Base-by-base conservation (phyloP, 2,888 invertebrate genomes). In the Volucella inanis region DNA sequence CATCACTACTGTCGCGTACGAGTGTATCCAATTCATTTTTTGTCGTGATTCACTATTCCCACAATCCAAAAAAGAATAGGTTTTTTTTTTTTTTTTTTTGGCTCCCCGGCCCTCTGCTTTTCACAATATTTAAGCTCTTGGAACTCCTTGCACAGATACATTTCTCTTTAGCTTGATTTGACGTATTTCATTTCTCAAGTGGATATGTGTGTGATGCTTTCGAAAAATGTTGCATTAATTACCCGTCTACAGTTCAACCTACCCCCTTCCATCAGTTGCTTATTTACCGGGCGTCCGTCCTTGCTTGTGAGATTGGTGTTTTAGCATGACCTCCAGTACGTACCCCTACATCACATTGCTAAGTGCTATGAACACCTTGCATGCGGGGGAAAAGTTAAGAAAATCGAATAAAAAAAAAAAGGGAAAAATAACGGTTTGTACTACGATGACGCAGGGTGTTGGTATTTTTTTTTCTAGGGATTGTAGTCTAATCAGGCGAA, bases 41-140 rank as follows among this genome's bases (percentile, higher is more conserved):
- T 70, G 57, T 65, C 55, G 75, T 84, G 84, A 84, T 84, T 84
- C 79, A 84, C 84, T 75, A 75, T 75, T 80, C 49, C 55, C 67
- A 79, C 70, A 52, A 79, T 31, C 31, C 31, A 31, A 31, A 31
- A 31, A 31, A 31, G 31, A 79, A 79, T 71, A 75, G 47, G 54
- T 43, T 67, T 59, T 64, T 65, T 49, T 49, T 50, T 45, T n/a
- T 45, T 54, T 39, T 22, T 22, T 18, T 22, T 22, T 22, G 18
- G 14, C 70, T 57, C 62, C 61, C 50, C 62, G 57, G 12, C 47
- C 22, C 10, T 59, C 18, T 9, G 18, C 50, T 50, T 50, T 61
- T 39, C 52, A 43, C 31, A 18, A 22, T 41, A 22, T 39, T 31
- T 41, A n/a, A 4, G 15, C 4, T 49, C 31, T 38, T 39, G 31